These are phyloP conservation scores for Triplophysa bombifrons DNA, from an alignment of 2,797 vertebrate genomes.

Conservation along the genomic window DNA sequence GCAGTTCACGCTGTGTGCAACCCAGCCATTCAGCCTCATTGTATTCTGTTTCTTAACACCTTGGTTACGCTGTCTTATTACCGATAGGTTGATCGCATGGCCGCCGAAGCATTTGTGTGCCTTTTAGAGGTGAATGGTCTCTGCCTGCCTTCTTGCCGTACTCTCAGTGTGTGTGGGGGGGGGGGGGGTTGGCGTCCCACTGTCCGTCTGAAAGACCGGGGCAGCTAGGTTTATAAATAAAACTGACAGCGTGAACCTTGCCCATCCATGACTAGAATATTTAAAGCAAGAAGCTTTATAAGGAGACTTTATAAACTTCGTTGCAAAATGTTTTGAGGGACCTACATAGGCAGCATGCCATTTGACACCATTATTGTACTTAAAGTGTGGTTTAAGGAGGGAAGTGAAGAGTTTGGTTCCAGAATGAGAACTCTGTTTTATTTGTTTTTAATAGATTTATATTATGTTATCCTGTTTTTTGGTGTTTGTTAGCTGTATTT, in stretches of 20 bases:
- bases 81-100: slow-evolving; percentile 69
- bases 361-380: neutral
- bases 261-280: slow-evolving; percentile 77
- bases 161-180: slow-evolving; percentile 56
- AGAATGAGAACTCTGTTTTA: too few species aligned
- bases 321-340: neutral
- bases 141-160: slow-evolving; percentile 60
- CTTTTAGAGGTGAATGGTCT: slow-evolving; percentile 66
- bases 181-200: slow-evolving; percentile 56
- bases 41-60: slow-evolving; percentile 59
- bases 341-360: too few species aligned
- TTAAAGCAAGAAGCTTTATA: slow-evolving; percentile 69
- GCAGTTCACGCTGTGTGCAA: slow-evolving; percentile 1
- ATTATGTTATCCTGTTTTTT: too few species aligned
- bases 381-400: neutral
- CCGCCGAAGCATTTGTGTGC: slow-evolving; percentile 62
- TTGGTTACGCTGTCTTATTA: slow-evolving; percentile 59
- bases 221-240: slow-evolving; percentile 77
- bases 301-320: slow-evolving; percentile 35
- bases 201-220: slow-evolving; percentile 74
- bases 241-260: slow-evolving; percentile 77
- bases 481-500: too few species aligned
- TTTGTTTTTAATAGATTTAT: too few species aligned
- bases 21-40: slow-evolving; percentile 22
- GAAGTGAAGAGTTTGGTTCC: too few species aligned